Evolutionary conservation across 2,113 vertebrate genomes (phyloP).

Genomic region (Helogale parvula): DNA sequence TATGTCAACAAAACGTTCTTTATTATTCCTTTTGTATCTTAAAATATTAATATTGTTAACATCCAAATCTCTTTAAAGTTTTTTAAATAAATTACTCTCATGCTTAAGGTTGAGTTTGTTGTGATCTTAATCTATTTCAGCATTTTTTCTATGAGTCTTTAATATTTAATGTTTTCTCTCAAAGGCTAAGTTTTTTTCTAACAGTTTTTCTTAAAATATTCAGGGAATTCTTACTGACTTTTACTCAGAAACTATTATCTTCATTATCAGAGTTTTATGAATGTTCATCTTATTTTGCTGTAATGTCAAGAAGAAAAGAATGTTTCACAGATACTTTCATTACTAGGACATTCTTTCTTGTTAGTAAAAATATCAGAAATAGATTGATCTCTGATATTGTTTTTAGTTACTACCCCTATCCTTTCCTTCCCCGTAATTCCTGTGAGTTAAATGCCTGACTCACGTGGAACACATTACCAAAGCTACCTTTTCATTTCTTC

Average conservation of each 20-base stretch:
- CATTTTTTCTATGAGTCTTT: neutral
- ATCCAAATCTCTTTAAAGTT: neutral
- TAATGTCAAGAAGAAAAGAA: neutral
- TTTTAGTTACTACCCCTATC: neutral
- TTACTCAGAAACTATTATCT: neutral
- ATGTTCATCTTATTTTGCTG: neutral
- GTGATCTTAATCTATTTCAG: neutral
- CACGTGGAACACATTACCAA: neutral
- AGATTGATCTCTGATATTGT: neutral
- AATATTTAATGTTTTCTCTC: neutral
- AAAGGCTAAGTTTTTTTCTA: neutral
- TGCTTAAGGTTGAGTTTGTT: neutral
- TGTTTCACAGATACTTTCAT: neutral
- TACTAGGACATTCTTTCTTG: neutral
- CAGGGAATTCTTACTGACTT: neutral
- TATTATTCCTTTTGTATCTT: neutral
- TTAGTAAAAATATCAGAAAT: neutral
- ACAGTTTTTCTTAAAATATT: conserved; percentile 22
- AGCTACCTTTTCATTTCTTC: conserved; percentile 33
- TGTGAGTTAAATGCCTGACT: neutral
- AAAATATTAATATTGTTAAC: neutral
- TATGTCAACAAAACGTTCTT: neutral
- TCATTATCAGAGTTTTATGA: neutral
- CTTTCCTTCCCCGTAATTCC: neutral
- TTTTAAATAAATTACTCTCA: neutral